Percentiles rank a stretch among this genome's conserved stretches.
Evolutionary conservation across 92 coral and sea anemone genomes (phyloP).

Genomic region (Chrysogorgia sp.): DNA sequence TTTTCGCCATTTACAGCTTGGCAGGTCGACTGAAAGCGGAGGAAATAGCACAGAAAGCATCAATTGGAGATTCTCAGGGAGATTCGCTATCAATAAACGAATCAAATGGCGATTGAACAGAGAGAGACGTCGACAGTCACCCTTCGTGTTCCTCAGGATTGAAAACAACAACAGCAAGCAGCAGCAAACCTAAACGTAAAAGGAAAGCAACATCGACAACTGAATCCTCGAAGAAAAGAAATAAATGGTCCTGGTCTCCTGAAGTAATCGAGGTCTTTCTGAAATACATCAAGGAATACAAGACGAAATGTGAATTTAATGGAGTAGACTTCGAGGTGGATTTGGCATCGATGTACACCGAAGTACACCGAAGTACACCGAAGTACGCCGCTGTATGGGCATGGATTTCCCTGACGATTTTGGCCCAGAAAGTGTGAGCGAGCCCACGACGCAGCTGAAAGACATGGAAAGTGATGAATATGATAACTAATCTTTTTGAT

Average conservation of each 20-base stretch:
- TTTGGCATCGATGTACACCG: slow-evolving; percentile 38
- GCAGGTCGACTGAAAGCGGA: slow-evolving; percentile 15
- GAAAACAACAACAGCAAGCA: no score
- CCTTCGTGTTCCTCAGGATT: no score
- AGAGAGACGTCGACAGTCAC: no score
- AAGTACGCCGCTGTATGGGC: slow-evolving; percentile 27
- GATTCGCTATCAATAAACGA: neutral
- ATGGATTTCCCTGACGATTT: slow-evolving; percentile 11
- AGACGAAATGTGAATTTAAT: slow-evolving; percentile 53
- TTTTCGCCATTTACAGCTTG: slow-evolving; percentile 25
- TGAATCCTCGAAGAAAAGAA: slow-evolving; percentile 23
- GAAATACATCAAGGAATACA: slow-evolving; percentile 56
- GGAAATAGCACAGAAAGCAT: no score
- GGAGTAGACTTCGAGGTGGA: slow-evolving; percentile 56
- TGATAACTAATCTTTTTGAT: no score
- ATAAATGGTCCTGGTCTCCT: slow-evolving; percentile 49
- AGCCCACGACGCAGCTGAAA: slow-evolving; percentile 1
- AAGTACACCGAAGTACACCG: slow-evolving; percentile 24
- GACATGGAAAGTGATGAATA: slow-evolving; percentile 4
- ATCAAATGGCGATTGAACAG: no score
- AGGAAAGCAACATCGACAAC: slow-evolving; percentile 24
- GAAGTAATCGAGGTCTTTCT: slow-evolving; percentile 40
- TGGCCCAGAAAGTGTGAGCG: neutral
- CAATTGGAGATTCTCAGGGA: slow-evolving; percentile 30
- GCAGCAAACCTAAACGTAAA: no score